Base-by-base conservation (phyloP, 2,113 vertebrate species). In the Clarias magur region DNA sequence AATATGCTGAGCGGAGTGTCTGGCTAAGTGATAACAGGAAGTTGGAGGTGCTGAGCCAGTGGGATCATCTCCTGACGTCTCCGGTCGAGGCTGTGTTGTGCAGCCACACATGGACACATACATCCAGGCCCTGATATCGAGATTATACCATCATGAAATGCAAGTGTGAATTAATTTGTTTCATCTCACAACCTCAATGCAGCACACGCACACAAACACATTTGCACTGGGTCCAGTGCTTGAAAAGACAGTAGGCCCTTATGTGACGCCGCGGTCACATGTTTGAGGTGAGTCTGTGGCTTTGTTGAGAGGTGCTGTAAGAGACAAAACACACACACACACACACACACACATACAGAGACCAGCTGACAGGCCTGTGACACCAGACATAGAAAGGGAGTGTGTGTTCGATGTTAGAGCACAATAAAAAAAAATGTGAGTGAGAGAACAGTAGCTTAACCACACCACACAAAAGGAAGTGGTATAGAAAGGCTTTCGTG, bases 11-110 rank as follows among this genome's bases (percentile, higher is more conserved):
- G 23, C 19, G 4, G 53, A 80, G 84, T 86, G 85, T 90, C 89
- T 65, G 80, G 76, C 70, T 90, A 88, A 92, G 94, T 93, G 91
- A 91, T 90, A 94, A 94, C 92, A 93, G 93, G 92, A 95, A 93
- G 89, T 89, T 88, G 90, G 87, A 92, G 83, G 88, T 86, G 90
- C 88, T 88, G 83, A 92, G 90, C 78, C 53, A 86, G 73, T 84
- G 38, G 76, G 54, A 78, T 91, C 89, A 89, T 87, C 88, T 84
- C 54, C 48, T 89, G 87, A 86, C 88, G 88, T 86, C 19, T 72
- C 16, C 67, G 82, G 83, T 63, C 86, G 83, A 57, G 65, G 78
- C 57, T 84, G 75, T 63, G 76, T 72, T 62, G 57, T 75, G n/a
- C 53, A 65, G 70, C 27, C 38, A 53, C 48, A 62, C 81, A 84